phyloP scores from a whole-genome alignment of 53 echinoderm and acorn worm genomes.

The Echinarachnius parma region DNA sequence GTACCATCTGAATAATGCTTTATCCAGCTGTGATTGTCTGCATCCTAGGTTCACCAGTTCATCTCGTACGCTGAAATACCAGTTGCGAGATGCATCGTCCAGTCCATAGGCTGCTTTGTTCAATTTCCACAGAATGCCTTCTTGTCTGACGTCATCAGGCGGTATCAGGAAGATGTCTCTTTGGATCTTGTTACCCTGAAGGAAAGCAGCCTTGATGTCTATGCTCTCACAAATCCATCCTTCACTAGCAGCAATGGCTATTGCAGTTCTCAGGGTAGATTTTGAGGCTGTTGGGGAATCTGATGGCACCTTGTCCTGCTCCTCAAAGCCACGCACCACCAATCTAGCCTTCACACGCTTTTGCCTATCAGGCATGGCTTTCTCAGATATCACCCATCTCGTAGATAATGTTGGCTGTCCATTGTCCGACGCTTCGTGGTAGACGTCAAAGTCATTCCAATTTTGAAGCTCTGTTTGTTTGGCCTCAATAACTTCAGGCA shows the following conservation, averaged over 20 bases:
- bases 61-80: conserved; percentile 46
- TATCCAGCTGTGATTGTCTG: conserved; percentile 37
- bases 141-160: conserved; percentile 39
- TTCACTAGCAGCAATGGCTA: conserved; percentile 55
- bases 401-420: conserved; percentile 43
- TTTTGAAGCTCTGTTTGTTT: conserved; percentile 39
- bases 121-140: conserved; percentile 44
- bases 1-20: conserved; percentile 42
- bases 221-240: conserved; percentile 53
- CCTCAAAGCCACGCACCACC: conserved; percentile 53
- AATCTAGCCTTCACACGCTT: conserved; percentile 43
- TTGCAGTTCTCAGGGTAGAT: conserved; percentile 38
- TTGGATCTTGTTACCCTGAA: conserved; percentile 35
- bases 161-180: conserved; percentile 39
- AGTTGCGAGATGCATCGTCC: conserved; percentile 55
- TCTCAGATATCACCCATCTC: conserved; percentile 52
- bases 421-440: conserved; percentile 33
- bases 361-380: conserved; percentile 34
- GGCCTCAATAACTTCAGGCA: conserved; percentile 18
- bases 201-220: conserved; percentile 51
- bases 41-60: conserved; percentile 36
- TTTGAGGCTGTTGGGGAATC: conserved; percentile 57
- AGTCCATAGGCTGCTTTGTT: conserved; percentile 53
- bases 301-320: conserved; percentile 35
- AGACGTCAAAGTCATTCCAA: conserved; percentile 48